phyloP scores from a whole-genome alignment of 2,797 vertebrate species.

The Parambassis ranga region DNA sequence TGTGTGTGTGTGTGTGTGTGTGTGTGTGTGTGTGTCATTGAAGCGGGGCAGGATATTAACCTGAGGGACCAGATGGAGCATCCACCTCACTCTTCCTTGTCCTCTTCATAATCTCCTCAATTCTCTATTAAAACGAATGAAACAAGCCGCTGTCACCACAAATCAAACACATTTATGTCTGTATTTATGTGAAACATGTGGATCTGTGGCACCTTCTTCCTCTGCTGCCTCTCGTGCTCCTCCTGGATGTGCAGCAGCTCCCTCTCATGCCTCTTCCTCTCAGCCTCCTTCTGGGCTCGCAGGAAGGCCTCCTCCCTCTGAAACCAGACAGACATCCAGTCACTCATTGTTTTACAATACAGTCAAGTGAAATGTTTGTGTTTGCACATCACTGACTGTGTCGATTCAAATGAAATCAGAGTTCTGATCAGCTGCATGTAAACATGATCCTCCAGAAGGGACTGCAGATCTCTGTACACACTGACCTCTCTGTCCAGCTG shows the following conservation, averaged over 20 bases:
- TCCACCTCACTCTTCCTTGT: slow-evolving; percentile 91
- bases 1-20: neutral
- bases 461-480: neutral
- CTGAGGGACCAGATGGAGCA: slow-evolving; percentile 70
- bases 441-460: no score
- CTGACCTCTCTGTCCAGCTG: slow-evolving; percentile 90
- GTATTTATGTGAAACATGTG: neutral
- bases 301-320: slow-evolving; percentile 82
- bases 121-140: slow-evolving; percentile 81
- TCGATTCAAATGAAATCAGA: no score
- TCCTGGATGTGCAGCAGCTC: slow-evolving; percentile 82
- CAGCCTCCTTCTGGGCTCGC: slow-evolving; percentile 75
- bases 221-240: slow-evolving; percentile 81
- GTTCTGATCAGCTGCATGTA: no score
- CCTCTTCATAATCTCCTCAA: slow-evolving; percentile 99
- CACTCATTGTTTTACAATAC: no score
- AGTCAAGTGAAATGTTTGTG: no score
- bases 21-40: neutral
- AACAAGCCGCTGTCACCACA: neutral
- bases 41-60: neutral
- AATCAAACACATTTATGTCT: neutral
- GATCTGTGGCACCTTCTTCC: slow-evolving; percentile 77
- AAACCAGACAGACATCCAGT: slow-evolving; percentile 15
- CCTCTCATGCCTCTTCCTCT: slow-evolving; percentile 77
- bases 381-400: no score